Evolutionary conservation across 1,140 invertebrate species (phyloP).

Genomic region (Philotrypesis tridentata): DNA sequence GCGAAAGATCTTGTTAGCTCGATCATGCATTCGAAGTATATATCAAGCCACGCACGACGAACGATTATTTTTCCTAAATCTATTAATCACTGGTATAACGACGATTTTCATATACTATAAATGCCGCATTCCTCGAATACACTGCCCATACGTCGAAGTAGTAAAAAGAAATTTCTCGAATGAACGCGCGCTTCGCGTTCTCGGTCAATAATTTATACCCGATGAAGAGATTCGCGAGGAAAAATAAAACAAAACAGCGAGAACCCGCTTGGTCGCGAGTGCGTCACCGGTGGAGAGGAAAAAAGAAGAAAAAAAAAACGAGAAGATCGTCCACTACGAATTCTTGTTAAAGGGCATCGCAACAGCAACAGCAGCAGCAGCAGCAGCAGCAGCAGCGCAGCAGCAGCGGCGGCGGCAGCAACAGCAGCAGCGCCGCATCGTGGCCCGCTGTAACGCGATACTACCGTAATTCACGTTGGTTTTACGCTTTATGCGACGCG

Average conservation of each 20-base stretch:
- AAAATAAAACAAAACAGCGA: neutral
- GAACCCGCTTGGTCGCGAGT: neutral
- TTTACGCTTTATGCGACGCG: slow-evolving; percentile 74
- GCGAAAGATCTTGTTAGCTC: slow-evolving; percentile 53
- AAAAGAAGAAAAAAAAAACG: no score
- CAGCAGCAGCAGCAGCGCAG: neutral
- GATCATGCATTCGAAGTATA: slow-evolving; percentile 36
- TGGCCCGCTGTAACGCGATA: slow-evolving; percentile 69
- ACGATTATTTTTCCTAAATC: no score
- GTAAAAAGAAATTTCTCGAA: neutral
- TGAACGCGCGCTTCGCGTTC: neutral
- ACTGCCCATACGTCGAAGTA: neutral
- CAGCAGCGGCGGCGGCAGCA: no score
- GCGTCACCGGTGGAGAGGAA: neutral
- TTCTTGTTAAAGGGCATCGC: neutral
- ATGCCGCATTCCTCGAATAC: no score
- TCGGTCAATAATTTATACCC: slow-evolving; percentile 31
- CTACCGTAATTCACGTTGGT: slow-evolving; percentile 74
- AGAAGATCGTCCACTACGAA: neutral
- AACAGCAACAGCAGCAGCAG: neutral
- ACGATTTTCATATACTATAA: no score
- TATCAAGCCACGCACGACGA: no score
- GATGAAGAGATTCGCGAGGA: slow-evolving; percentile 37
- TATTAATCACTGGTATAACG: no score
- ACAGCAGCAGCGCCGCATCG: neutral